Percentiles rank a stretch among this genome's conserved stretches.
These are phyloP conservation scores for Montipora capitata DNA, from an alignment of 92 coral and sea anemone species.

Conservation along the genomic window DNA sequence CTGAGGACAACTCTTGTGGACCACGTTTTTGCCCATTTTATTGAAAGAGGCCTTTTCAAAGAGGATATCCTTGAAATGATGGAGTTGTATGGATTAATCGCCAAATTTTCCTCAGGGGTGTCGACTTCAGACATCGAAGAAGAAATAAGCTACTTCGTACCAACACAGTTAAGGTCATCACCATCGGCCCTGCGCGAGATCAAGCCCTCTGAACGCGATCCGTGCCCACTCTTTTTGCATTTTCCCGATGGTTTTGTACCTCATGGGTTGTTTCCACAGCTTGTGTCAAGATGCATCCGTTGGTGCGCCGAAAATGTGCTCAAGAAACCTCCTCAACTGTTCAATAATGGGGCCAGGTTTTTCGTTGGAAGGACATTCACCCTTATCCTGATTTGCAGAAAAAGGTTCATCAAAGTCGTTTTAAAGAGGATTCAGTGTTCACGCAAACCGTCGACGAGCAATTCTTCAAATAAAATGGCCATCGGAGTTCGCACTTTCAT, in stretches of 20 bases:
- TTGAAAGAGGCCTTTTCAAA: slow-evolving; percentile 51
- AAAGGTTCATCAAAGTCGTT: slow-evolving; percentile 80
- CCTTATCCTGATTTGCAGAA: slow-evolving; percentile 74
- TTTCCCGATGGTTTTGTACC: slow-evolving; percentile 90
- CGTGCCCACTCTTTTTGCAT: slow-evolving; percentile 81
- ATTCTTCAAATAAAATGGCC: slow-evolving; percentile 7
- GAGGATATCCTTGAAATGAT: slow-evolving; percentile 82
- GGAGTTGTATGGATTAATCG: slow-evolving; percentile 84
- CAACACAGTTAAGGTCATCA: slow-evolving; percentile 81
- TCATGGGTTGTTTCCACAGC: slow-evolving; percentile 78
- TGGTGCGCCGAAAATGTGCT: slow-evolving; percentile 77
- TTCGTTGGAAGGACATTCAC: slow-evolving; percentile 62
- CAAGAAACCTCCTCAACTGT: slow-evolving; percentile 76
- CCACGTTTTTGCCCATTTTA: slow-evolving; percentile 71
- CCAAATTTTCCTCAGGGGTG: slow-evolving; percentile 33
- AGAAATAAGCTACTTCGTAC: slow-evolving; percentile 73
- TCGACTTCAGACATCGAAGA: background rate
- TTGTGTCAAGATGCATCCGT: slow-evolving; percentile 71
- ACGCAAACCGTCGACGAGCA: background rate
- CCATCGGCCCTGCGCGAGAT: slow-evolving; percentile 74
- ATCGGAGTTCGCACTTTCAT: slow-evolving; percentile 38
- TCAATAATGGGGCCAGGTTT: slow-evolving; percentile 77
- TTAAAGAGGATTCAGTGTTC: slow-evolving; percentile 12
- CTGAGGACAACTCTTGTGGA: slow-evolving; percentile 73
- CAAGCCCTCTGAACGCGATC: slow-evolving; percentile 65